Percentiles rank a stretch among this genome's conserved stretches.
Conservation (phyloP, 2,888 invertebrate genomes). For the Drosophila peninsularis region DNA sequence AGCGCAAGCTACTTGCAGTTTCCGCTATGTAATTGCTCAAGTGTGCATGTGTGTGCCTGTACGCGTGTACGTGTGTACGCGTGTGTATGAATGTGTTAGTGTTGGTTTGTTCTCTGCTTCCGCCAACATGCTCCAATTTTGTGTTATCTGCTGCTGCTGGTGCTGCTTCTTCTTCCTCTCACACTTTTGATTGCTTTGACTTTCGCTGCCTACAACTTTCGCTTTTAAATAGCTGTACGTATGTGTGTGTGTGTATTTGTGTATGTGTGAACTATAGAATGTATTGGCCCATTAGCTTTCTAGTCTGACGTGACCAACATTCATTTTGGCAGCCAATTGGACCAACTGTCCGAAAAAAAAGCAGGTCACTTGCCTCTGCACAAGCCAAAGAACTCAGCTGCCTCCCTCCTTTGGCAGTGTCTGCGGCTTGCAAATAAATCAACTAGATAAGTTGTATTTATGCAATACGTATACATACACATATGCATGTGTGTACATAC, state of each 20-base stretch:
- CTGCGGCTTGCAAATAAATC: slow-evolving; percentile 27
- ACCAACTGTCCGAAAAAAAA: slow-evolving; percentile 33
- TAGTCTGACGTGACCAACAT: slow-evolving; percentile 52
- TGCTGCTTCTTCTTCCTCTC: slow-evolving; percentile 14
- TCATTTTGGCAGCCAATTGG: slow-evolving; percentile 41
- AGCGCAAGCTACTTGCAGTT: slow-evolving; percentile 14
- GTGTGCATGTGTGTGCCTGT: slow-evolving; percentile 21
- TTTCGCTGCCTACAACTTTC: slow-evolving; percentile 43
- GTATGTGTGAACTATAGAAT: slow-evolving; percentile 8
- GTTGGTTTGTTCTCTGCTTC: slow-evolving; percentile 32
- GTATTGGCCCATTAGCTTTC: slow-evolving; percentile 2
- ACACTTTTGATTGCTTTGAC: slow-evolving; percentile 61
- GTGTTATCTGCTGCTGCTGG: slow-evolving; percentile 30
- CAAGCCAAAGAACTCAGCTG: slow-evolving; percentile 1
- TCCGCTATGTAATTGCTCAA: slow-evolving; percentile 16
- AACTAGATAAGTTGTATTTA: slow-evolving; percentile 11
- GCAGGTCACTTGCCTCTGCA: slow-evolving; percentile 57
- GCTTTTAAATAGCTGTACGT: slow-evolving; percentile 24
- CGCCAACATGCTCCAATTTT: slow-evolving; percentile 60
- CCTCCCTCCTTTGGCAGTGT: slow-evolving; percentile 12
- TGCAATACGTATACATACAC: neutral
- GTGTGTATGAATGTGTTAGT: slow-evolving; percentile 5
- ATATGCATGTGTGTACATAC: neutral
- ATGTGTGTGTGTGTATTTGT: slow-evolving; percentile 5
- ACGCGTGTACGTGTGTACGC: slow-evolving; percentile 5